Base-by-base conservation (phyloP, 1,140 invertebrate species). In the Papilio polyxenes region DNA sequence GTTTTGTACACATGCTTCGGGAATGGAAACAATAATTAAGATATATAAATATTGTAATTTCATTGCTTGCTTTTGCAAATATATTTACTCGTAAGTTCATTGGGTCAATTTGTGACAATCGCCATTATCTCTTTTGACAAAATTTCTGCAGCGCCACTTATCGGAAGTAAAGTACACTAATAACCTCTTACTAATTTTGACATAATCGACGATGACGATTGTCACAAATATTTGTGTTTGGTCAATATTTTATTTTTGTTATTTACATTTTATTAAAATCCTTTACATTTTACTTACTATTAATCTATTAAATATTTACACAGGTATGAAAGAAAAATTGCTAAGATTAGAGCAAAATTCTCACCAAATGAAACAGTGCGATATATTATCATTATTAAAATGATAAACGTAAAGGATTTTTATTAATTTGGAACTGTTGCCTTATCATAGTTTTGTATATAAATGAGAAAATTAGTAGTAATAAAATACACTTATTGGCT, bases 371-470 rank as follows among this genome's bases (percentile, higher is more conserved):
- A 31, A 20, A 75, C n/a, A 77, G 69, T 62, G 17, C 15, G 40
- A 23, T 20, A 76, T 78, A 56, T 37, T 59, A 13, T 69, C 81
- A 83, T 85, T 88, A 86, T 83, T 83, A 82, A 84, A 82, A 81
- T 83, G 81, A 82, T 88, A 85, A 88, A 88, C 86, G 82, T 87
- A 86, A 87, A 84, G 90, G 89, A 86, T 92, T 92, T 90, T 92
- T 86, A 89, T 92, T 91, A 81, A 88, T 91, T 93, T 92, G 84
- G 85, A 92, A 93, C 91, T 92, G 92, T 92, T 94, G 93, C 93
- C 93, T 94, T 94, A 94, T 92, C 87, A 92, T 89, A 89, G 89
- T 94, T 94, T 94, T 94, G 93, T 94, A 94, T 89, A 93, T 90
- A 90, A 90, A 90, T 88, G 86, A 88, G 84, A 85, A 90, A 90